Evolutionary conservation across 2,888 invertebrate genomes (phyloP), one percentile per base, ranked within the genome.

Genomic region (Synanthedon myopaeformis): DNA sequence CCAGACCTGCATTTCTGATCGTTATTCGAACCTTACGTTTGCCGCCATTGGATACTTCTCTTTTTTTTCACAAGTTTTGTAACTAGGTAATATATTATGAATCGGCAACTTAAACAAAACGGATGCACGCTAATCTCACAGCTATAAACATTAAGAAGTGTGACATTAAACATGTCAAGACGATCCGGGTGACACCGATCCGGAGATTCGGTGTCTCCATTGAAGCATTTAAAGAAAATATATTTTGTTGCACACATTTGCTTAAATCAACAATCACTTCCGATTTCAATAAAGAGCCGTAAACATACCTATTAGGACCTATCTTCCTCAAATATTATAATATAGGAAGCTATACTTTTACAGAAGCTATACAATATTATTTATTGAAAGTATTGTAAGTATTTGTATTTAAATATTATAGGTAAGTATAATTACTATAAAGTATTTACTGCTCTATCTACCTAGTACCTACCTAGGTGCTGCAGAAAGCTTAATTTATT

Each of bases 241-340:
- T 56, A 53, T 56, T 60, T 51, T 53, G 57, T 54, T 54, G 52
- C 51, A 53, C 49, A 51, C 55, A 55, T 56, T 57, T 57, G 58
- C 58, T 56, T 63, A 55, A 59, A 63, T 67, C 63, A 67, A 66
- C 66, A 67, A 62, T 59, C 58, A 63, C 65, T 66, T 65, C 65
- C 65, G 45, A 13, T 45, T 45, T 45, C 13, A 45, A 8, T 23
- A 13, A 42, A 52, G 23, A 52, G 35, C 35, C 8, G 3, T 35
- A 35, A 28, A 35, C 35, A 10, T 35, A n/a, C n/a, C n/a, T n/a
- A 35, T 35, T 35, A 10, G 35, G 35, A 35, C 35, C 35, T 35
- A 35, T 35, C 35, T 2, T 35, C 10, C 6, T 6, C 5, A 28
- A 28, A 28, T 6, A 6, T 28, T 28, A 28, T 28, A 28, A 28